These are phyloP conservation scores for Chaetophractus vellerosus DNA, from an alignment of 2,797 vertebrate species.

Conservation along the genomic window DNA sequence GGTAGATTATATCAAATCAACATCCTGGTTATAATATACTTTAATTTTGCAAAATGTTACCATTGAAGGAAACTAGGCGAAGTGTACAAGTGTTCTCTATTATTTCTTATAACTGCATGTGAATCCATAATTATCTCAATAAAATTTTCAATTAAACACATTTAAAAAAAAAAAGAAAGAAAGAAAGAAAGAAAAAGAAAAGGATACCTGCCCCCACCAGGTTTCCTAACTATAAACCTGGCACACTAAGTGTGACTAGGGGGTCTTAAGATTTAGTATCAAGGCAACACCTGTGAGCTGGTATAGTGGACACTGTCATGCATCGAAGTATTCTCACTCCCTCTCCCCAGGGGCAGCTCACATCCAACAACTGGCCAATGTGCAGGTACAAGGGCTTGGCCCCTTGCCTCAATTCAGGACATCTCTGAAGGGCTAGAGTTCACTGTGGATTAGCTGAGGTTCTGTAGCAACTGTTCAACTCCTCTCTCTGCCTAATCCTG, in stretches of 20 bases:
- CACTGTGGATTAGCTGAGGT: not conserved
- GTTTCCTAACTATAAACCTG: not conserved
- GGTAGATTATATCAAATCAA: not conserved
- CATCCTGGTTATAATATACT: not conserved
- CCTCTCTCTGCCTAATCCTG: not conserved
- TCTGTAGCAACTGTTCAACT: not conserved
- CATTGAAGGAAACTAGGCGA: not conserved
- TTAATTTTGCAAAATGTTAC: not conserved
- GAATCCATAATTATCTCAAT: conserved; percentile 7
- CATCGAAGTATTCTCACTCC: not conserved
- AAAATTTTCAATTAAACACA: conserved; percentile 11
- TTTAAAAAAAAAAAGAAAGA: not conserved
- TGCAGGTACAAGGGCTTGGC: not conserved
- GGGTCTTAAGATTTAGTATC: not conserved
- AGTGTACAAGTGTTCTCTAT: not conserved
- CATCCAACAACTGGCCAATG: not conserved
- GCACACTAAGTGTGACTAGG: not conserved
- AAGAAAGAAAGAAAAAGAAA: too few species aligned
- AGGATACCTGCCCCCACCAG: not conserved
- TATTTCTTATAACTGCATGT: not conserved
- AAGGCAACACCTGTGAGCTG: too few species aligned
- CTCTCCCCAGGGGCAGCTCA: not conserved
- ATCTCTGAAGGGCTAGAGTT: not conserved
- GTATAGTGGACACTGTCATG: not conserved
- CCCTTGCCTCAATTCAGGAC: not conserved